Evolutionary conservation across 1,140 invertebrate genomes (phyloP).

Genomic region (Anadara kagoshimensis): DNA sequence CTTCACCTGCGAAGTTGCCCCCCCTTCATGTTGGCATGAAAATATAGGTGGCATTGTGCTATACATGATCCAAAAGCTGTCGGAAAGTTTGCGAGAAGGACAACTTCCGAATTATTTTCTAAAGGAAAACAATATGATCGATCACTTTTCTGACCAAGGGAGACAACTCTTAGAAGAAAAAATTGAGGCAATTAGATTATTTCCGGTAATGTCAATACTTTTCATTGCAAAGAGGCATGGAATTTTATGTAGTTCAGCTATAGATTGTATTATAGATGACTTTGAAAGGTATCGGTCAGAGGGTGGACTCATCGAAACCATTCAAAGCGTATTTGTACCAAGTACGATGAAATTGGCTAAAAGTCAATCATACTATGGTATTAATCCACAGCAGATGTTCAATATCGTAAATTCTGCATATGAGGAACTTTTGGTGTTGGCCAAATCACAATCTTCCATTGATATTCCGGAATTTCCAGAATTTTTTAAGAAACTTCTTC

Average conservation of each 20-base stretch:
- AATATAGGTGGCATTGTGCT: constrained; percentile 6
- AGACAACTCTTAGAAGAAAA: not conserved
- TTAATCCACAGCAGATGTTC: no score
- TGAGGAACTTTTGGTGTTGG: no score
- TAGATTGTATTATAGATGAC: not conserved
- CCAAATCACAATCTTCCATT: no score
- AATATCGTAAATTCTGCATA: no score
- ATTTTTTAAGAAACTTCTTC: no score
- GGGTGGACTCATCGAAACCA: not conserved
- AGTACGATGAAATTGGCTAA: not conserved
- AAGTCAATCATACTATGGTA: not conserved
- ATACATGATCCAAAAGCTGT: not conserved
- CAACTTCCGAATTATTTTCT: constrained; percentile 18
- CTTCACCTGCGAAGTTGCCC: constrained; percentile 3
- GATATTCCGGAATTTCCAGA: no score
- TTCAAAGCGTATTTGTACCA: not conserved
- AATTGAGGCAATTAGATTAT: constrained; percentile 2
- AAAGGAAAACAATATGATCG: constrained; percentile 13
- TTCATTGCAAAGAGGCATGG: constrained; percentile 8
- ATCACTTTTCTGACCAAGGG: constrained; percentile 10
- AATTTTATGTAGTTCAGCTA: not conserved
- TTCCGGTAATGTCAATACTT: constrained; percentile 7
- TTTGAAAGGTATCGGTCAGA: not conserved
- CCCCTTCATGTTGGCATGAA: not conserved
- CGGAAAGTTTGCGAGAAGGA: constrained; percentile 1